These are phyloP conservation scores for Drosophila quadrilineata DNA, from an alignment of 1,140 invertebrate genomes.

Conservation along the genomic window DNA sequence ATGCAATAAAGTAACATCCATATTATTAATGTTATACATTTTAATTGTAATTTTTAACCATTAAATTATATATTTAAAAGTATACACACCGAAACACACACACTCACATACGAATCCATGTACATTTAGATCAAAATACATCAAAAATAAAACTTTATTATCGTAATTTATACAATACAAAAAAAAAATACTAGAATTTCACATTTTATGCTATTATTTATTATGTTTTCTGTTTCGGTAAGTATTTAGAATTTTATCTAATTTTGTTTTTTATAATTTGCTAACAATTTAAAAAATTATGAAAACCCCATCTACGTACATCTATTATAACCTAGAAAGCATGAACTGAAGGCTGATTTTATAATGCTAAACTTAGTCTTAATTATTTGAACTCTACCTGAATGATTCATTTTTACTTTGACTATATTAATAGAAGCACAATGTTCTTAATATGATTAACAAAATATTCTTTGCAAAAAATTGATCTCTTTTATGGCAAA, in stretches of 20 bases:
- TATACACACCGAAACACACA: conserved; percentile 33
- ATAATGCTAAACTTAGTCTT: conserved; percentile 41
- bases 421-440: no score
- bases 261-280: no score
- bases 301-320: conserved; percentile 34
- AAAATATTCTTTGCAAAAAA: neutral
- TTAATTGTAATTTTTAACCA: conserved; percentile 70
- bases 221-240: conserved; percentile 33
- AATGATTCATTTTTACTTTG: conserved; percentile 28
- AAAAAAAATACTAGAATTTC: neutral
- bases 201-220: conserved; percentile 1
- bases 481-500: neutral
- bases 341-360: conserved; percentile 62
- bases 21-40: conserved; percentile 66
- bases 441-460: neutral
- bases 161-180: conserved; percentile 63
- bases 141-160: conserved; percentile 56
- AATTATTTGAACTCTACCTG: conserved; percentile 27
- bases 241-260: conserved; percentile 30
- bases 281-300: no score
- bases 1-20: conserved; percentile 58
- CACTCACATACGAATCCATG: conserved; percentile 54
- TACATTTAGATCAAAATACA: conserved; percentile 70
- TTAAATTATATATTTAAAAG: conserved; percentile 60
- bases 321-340: conserved; percentile 27